phyloP scores from a whole-genome alignment of 2,797 vertebrate genomes.

The Chiroxiphia lanceolata region DNA sequence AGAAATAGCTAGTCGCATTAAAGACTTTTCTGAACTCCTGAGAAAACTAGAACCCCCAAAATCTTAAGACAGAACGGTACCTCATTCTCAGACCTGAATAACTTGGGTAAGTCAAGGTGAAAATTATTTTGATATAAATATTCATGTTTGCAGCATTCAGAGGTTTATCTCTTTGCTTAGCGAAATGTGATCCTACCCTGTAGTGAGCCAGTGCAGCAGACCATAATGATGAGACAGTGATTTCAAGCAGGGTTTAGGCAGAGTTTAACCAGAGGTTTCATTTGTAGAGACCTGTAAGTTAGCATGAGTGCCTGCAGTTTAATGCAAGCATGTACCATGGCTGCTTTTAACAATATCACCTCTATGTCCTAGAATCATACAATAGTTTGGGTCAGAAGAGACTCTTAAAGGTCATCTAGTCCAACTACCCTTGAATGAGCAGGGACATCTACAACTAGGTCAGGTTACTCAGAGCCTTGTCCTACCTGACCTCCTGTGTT shows the following conservation, averaged over 20 bases:
- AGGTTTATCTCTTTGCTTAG: not conserved
- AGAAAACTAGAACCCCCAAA: not conserved
- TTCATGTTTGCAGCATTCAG: not conserved
- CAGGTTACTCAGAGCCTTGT: not conserved
- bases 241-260: not conserved
- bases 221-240: not conserved
- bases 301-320: not conserved
- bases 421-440: not conserved
- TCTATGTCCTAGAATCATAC: not conserved
- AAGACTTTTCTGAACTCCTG: not conserved
- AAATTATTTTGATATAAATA: not conserved
- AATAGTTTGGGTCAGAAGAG: not conserved
- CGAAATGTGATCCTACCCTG: not conserved
- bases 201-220: not conserved
- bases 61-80: not conserved
- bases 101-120: not conserved
- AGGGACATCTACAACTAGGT: not conserved
- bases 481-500: not conserved
- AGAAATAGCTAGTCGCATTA: not conserved
- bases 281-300: not conserved
- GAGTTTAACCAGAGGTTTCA: not conserved
- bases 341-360: not conserved
- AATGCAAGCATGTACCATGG: accelerated
- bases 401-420: not conserved
- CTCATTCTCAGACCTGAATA: not conserved